Conservation (phyloP, 1,140 invertebrate genomes). For the Sogatella furcifera region DNA sequence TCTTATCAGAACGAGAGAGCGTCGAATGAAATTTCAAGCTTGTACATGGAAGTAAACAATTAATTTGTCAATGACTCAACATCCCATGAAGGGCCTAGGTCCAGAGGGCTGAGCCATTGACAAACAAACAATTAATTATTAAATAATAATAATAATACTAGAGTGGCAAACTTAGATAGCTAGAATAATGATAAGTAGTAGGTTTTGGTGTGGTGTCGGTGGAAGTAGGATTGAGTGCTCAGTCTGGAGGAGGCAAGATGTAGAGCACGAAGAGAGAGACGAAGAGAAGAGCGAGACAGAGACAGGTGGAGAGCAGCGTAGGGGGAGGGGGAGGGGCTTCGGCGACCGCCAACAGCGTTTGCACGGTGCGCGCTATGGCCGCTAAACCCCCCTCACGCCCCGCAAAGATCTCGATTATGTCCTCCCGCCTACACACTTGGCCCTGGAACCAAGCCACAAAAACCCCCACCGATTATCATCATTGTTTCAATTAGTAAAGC, state of each 20-base stretch:
- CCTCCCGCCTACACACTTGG: conserved; percentile 13
- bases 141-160: no score
- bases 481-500: not conserved
- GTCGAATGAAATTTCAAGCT: no score
- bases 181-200: no score
- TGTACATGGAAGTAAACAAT: no score
- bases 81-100: no score
- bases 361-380: conserved; percentile 10
- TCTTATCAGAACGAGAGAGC: no score
- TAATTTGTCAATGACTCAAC: no score
- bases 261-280: conserved; percentile 12
- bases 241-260: conserved; percentile 14
- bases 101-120: no score
- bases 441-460: conserved; percentile 22
- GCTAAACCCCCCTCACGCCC: conserved; percentile 6
- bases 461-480: not conserved
- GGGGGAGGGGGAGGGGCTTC: conserved; percentile 11
- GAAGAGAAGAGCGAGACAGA: conserved; percentile 10
- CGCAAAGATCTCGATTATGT: conserved; percentile 6
- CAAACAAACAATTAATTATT: no score
- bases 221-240: no score
- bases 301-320: conserved; percentile 11
- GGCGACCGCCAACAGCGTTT: conserved; percentile 2
- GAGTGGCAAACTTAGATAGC: no score
- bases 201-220: no score